A percentile compares a stretch with the other conserved stretches of the same genome.
These are phyloP conservation scores for Antidorcas marsupialis DNA, from an alignment of 2,113 vertebrate genomes.

Conservation along the genomic window DNA sequence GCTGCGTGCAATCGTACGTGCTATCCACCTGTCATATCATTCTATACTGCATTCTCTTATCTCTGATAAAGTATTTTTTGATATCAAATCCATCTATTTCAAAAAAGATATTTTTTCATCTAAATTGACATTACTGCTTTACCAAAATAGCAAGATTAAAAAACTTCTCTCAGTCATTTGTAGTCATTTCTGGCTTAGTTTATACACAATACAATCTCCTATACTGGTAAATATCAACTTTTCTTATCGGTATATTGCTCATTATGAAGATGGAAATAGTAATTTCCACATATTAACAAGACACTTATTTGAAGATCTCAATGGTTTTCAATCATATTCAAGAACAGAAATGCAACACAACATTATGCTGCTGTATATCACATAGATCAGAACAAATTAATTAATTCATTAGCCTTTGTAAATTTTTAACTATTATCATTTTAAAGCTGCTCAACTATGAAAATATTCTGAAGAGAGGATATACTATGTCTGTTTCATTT, in stretches of 20 bases:
- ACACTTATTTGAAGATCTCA: background rate
- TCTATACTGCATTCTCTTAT: background rate
- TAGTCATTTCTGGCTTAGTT: background rate
- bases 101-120: background rate
- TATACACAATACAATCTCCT: background rate
- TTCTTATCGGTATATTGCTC: background rate
- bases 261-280: constrained; percentile 27
- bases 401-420: constrained; percentile 21
- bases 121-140: background rate
- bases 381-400: background rate
- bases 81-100: background rate
- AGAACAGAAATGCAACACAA: constrained; percentile 41
- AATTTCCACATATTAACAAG: background rate
- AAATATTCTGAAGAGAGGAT: background rate
- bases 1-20: rapidly evolving
- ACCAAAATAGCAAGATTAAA: background rate
- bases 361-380: constrained; percentile 17
- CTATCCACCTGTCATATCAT: background rate
- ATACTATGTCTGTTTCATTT: background rate
- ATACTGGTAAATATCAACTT: background rate
- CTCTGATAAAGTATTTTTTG: background rate
- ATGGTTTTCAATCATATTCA: background rate
- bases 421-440: constrained; percentile 12
- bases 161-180: background rate
- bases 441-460: constrained; percentile 32